These are phyloP conservation scores for Acromyrmex heyeri DNA, from an alignment of 1,140 invertebrate species.

Conservation along the genomic window DNA sequence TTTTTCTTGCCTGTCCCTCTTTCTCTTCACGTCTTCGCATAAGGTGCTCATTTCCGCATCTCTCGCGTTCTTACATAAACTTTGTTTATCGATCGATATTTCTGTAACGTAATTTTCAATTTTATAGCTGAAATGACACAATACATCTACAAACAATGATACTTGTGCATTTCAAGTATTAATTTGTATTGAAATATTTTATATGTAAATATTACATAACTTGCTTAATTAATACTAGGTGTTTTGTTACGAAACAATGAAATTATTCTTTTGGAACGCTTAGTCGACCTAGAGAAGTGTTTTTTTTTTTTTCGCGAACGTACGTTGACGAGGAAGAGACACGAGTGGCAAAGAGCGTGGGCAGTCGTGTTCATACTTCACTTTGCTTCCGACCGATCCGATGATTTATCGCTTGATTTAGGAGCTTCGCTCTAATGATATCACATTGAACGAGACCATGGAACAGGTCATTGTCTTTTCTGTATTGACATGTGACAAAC, in stretches of 20 bases:
- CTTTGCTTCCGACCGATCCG: conserved; percentile 74
- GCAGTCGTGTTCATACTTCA: conserved; percentile 32
- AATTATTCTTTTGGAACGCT: not conserved
- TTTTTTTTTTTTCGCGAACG: not conserved
- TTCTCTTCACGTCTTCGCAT: conserved; percentile 60
- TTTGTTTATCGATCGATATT: not conserved
- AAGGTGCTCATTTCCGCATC: conserved; percentile 31
- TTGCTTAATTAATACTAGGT: not conserved
- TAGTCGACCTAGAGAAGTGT: not conserved
- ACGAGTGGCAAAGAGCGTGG: conserved; percentile 33
- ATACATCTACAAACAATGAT: not conserved
- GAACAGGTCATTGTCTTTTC: conserved; percentile 82
- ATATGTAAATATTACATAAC: not conserved
- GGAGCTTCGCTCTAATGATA: conserved; percentile 70
- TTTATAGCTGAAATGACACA: not conserved
- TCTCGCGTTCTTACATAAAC: not conserved
- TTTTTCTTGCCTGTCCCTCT: not conserved
- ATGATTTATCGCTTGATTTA: conserved; percentile 78
- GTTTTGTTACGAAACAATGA: not conserved
- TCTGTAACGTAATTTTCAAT: not conserved
- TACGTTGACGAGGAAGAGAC: not conserved
- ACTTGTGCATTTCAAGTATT: not conserved
- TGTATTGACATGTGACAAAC: conserved; percentile 73
- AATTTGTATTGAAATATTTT: not conserved
- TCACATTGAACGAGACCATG: conserved; percentile 67